Percentiles rank a stretch among this genome's conserved stretches.
These are phyloP conservation scores for Steinernema scapterisci DNA, from an alignment of 2,888 invertebrate genomes.

Conservation along the genomic window DNA sequence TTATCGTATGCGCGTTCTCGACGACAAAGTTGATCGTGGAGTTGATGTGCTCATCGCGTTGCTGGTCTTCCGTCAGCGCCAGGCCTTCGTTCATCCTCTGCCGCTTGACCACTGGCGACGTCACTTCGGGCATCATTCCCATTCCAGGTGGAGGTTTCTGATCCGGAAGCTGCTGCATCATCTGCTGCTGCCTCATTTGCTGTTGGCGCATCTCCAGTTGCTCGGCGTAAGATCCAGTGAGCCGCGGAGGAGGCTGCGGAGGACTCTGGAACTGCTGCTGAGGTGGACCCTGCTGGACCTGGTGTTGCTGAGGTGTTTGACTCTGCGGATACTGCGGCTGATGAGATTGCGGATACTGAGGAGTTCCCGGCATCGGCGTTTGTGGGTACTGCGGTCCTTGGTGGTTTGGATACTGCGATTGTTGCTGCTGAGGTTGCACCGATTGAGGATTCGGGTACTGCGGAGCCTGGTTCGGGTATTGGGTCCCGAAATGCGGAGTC, in stretches of 20 bases:
- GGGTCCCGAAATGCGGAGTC: constrained; percentile 24
- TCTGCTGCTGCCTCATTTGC: background rate
- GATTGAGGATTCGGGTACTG: constrained; percentile 13
- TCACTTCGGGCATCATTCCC: background rate
- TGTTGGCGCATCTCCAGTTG: constrained; percentile 8
- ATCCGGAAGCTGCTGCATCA: background rate
- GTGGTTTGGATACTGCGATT: background rate
- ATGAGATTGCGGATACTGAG: background rate
- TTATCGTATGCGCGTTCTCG: background rate
- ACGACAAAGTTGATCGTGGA: constrained; percentile 24
- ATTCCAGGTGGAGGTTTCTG: background rate
- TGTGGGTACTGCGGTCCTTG: constrained; percentile 1
- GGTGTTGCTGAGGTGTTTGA: constrained; percentile 19
- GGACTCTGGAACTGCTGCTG: constrained; percentile 25
- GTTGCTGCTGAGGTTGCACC: background rate
- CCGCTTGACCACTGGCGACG: background rate
- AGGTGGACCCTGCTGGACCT: background rate
- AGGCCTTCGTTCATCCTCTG: background rate
- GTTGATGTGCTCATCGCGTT: constrained; percentile 17
- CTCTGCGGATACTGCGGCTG: constrained; percentile 25
- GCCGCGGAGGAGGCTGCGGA: background rate
- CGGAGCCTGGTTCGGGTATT: background rate
- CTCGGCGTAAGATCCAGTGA: background rate
- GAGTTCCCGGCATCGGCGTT: background rate
- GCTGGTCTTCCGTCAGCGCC: background rate